phyloP scores from a whole-genome alignment of 2,113 vertebrate genomes.

The Rattus rattus region DNA sequence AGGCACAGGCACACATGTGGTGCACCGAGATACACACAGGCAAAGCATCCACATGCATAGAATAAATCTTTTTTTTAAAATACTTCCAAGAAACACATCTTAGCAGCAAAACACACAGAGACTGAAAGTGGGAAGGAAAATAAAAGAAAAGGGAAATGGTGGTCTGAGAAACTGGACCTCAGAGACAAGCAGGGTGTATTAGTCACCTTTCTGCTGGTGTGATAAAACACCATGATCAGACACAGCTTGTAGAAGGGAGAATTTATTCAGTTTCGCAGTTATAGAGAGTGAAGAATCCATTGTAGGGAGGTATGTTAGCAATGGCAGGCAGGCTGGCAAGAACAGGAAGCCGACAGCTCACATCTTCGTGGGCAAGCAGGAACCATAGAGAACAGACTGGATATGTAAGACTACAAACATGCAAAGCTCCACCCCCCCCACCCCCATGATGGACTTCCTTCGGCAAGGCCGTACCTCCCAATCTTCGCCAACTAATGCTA shows the following conservation, averaged over 20 bases:
- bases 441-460: neutral
- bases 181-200: neutral
- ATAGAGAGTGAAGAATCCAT: neutral
- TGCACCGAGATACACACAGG: neutral
- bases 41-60: neutral
- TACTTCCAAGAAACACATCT: neutral
- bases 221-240: neutral
- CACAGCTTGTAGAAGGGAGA: neutral
- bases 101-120: neutral
- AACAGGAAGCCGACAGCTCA: neutral
- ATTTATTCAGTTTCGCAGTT: neutral
- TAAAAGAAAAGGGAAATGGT: neutral
- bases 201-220: neutral
- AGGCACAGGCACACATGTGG: neutral
- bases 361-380: neutral
- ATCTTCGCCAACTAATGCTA: neutral
- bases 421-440: fast-evolving
- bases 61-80: neutral
- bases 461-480: neutral
- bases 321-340: neutral
- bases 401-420: neutral
- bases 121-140: neutral
- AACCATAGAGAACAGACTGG: neutral
- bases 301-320: neutral
- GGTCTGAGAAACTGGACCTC: neutral